Percentiles rank a stretch among this genome's conserved stretches.
These are phyloP conservation scores for Phyllotreta striolata DNA, from an alignment of 2,888 invertebrate species.

Conservation along the genomic window DNA sequence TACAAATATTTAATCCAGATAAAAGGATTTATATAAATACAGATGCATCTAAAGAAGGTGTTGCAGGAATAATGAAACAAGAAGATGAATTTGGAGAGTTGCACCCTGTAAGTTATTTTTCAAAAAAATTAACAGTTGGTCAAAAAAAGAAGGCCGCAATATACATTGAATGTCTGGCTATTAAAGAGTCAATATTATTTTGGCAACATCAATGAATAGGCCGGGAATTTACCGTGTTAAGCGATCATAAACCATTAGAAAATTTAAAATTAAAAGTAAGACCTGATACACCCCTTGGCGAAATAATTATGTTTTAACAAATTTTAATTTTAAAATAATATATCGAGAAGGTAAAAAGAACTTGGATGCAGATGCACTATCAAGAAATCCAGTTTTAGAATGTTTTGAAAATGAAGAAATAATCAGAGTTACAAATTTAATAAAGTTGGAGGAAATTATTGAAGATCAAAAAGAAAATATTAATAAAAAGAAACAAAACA, in stretches of 20 bases:
- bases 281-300: conserved; percentile 42
- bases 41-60: no score
- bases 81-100: no score
- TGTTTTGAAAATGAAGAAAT: no score
- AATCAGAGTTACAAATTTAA: no score
- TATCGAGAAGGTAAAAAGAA: conserved; percentile 40
- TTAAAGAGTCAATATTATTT: conserved; percentile 23
- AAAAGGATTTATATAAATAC: neutral
- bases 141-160: no score
- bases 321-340: conserved; percentile 42
- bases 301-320: conserved; percentile 40
- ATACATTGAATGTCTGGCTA: conserved; percentile 23
- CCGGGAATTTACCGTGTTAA: conserved; percentile 15
- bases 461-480: no score
- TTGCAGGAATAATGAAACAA: no score
- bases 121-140: no score
- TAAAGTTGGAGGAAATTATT: no score
- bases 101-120: no score
- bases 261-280: conserved; percentile 39
- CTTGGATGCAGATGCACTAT: conserved; percentile 39
- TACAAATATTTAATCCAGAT: neutral
- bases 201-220: conserved; percentile 22
- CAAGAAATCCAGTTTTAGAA: no score
- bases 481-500: no score
- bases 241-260: conserved; percentile 33